Base-by-base conservation (phyloP, 37 sponge, comb jelly and placozoan species). In the Ephydatia muelleri region DNA sequence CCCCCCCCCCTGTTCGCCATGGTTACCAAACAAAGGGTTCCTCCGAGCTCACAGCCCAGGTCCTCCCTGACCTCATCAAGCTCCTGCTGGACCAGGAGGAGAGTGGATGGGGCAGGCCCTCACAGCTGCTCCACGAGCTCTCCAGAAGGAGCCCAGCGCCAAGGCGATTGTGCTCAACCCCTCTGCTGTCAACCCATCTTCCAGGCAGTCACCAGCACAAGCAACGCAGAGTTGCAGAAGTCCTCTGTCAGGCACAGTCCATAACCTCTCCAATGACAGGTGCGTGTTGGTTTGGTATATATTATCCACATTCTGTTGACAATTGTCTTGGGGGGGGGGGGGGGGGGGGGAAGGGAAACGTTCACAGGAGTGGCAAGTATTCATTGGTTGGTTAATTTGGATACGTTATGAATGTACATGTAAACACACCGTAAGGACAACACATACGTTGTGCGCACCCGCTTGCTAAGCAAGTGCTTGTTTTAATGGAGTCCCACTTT, bases 71-170 rank as follows among this genome's bases (percentile, higher is more conserved):
- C 73, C 38, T 94, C 3, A 82, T 79, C 13, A 87, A 88, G 78
- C 92, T 97, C 35, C 87, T 96, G 11, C 81, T 90, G 67, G 73
- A 84, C 30, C 70, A 35, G 22, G 93, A 95, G 27, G 86, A 86
- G 14, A 37, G 3, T 77, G 80, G 0, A 70, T 95, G 21, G 38
- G 80, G 5, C 88, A 94, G 80, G 95, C 94, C 3, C 72, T 72
- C 93, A 31, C 88, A 87, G 70, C 82, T 96, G 49, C 33, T 96
- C n/a, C 88, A 93, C 73, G 87, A 92, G 68, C 85, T 98, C 30
- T 80, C 94, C 47, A 98, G 88, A 96, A 92, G 86, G 99, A 98
- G 73, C 85, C 98, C 38, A 92, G 94, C 65, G 57, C 84, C 37
- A 80, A 90, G 3, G 96, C 96, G 28, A 89, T 98, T 5, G 29